Evolutionary conservation across 2,113 vertebrate genomes (phyloP), one percentile per base, ranked within the genome.

Genomic region (Gambusia holbrooki): DNA sequence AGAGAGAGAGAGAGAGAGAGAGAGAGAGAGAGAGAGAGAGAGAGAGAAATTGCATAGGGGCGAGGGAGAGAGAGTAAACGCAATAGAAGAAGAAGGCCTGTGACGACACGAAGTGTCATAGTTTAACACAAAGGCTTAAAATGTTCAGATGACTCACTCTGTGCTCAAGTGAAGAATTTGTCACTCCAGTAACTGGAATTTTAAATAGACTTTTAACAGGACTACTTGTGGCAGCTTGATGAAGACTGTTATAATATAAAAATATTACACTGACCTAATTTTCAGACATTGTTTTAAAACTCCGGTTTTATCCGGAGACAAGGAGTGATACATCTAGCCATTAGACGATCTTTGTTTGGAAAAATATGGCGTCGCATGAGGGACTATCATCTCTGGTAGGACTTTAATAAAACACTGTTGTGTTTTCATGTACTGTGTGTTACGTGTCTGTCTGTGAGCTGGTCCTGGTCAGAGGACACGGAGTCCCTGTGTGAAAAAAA

Each of bases 371-470:
- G 81, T 81, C 89, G 11, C 79, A 86, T 10, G 62, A 87, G 22
- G 87, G 77, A 42, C 72, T 93, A 8, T 81, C 93, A 0, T 87
- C 93, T 84, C 79, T 95, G 94, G 94, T 94, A 87, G 83, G 33
- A 74, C 2, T 22, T 2, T 32, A 66, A 66, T 29, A 3, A 5
- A n/a, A 1, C 37, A 64, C 9, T 3, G 4, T 5, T 1, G 15
- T 10, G 1, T 8, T 2, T 62, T 1, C 27, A 9, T 28, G 17
- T 0, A 4, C 2, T 14, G 4, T 40, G n/a, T 4, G 13, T 71
- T 12, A 4, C 8, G 2, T 5, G 51, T 35, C 1, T 62, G 7
- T 51, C 13, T 4, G 27, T 11, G 29, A 81, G 11, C 25, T 0
- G 30, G 3, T 10, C 2, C 12, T 11, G n/a, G 0, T 2, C 7